Evolutionary conservation across 1,140 invertebrate species (phyloP), one percentile per base, ranked within the genome.

Genomic region (Platorchestia sp.): DNA sequence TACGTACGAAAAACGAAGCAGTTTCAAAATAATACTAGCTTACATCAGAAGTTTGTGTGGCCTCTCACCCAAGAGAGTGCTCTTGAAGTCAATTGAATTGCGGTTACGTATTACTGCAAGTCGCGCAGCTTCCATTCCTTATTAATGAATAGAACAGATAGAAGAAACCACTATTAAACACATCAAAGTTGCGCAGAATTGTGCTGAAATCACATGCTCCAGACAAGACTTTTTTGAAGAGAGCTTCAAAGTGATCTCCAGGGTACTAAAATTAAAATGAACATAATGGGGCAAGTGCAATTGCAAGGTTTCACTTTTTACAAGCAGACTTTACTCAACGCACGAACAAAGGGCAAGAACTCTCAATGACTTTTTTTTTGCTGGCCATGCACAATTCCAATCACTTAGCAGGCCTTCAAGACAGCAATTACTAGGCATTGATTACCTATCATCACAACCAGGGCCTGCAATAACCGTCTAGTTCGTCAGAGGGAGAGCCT

Each of bases 341-440:
- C 59, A 75, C 59, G 59, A 75, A 75, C 59, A 3, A 36, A 75
- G 59, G 59, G 59, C 59, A 75, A 75, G 59, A 75, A 75, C 59
- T 22, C 3, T 10, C 27, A 10, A 36, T 75, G 36, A 75, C 14
- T 51, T 19, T 75, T 75, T 90, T 90, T 27, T 90, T 45, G 41
- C 41, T 42, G 41, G 87, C 87, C 44, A 42, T 41, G 87, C 6
- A 90, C 87, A 90, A 90, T 90, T 45, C 87, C 27, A 90, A 90
- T 90, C 87, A 90, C 87, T 90, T 90, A 90, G 44, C 87, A 90
- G 87, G 44, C 87, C 87, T 90, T 90, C 44, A 43, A 44, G 41
- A 90, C 87, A 41, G 87, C 87, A 90, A 44, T 90, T 43, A 90
- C 87, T 90, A 42, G 41, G 19, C 41, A 43, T 27, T 90, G 87